Base-by-base conservation (phyloP, 92 coral and sea anemone genomes). In the Palythoa caribaeorum region DNA sequence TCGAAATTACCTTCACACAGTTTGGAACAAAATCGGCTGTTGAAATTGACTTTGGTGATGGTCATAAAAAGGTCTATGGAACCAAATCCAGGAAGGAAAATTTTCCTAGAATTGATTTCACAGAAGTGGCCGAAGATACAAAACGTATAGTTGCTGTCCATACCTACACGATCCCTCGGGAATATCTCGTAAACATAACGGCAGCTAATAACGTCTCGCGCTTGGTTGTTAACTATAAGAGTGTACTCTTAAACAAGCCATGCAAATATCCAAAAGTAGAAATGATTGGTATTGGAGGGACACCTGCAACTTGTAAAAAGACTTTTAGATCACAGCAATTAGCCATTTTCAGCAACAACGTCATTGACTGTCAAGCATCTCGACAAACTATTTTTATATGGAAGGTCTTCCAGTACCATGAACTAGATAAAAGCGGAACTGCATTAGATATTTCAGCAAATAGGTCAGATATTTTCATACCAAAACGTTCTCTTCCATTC, bases 171-270 rank as follows among this genome's bases (percentile, higher is more conserved):
- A 36, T 16, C 1, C 57, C 76, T 21, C 11, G 38, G 3, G 54
- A n/a, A 21, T 91, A 76, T 68, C 71, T 2, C 21, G 89, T 91
- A 14, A 48, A 9, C 1, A 48, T 91, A 50, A 11, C 74, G 17
- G 96, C 89, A 6, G 71, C 71, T 14, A 94, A 94, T 72, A 74
- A 91, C 2, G 96, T 90, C 3, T 94, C 96, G 2, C 78, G 78
- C 3, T 1, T 48, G 20, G 77, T 0, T 12, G 19, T 76, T 51
- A 28, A 55, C 9, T 77, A 68, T 40, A 63, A 50, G 4, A 83
- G 85, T 76, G 89, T 88, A n/a, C 17, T 52, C 14, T 70, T 94
- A 16, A 76, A 79, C 5, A 76, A 88, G 51, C 87, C 89, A 63
- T 94, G 94, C 70, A 79, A 88, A 21, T 89, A 94, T 48, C 96